Percentiles rank a stretch among this genome's conserved stretches.
Conservation (phyloP, 2,797 vertebrate species). For the Trichosurus vulpecula region DNA sequence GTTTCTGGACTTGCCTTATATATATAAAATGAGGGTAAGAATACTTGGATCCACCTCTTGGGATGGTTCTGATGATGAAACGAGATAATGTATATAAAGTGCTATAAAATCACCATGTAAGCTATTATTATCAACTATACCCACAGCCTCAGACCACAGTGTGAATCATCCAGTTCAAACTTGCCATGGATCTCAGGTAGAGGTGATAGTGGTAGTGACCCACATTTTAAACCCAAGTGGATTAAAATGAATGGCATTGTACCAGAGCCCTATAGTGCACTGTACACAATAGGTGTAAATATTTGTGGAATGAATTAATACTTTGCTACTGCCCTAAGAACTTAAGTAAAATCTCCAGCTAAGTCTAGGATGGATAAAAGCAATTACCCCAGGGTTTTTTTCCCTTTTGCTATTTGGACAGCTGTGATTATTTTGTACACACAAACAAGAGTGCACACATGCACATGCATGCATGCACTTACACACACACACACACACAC, state of each 20-base stretch:
- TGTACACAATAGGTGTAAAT: not conserved
- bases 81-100: not conserved
- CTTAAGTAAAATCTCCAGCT: fast-evolving
- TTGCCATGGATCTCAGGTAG: not conserved
- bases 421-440: not conserved
- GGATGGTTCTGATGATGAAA: not conserved
- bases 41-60: not conserved
- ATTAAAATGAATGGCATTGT: not conserved
- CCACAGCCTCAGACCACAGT: not conserved
- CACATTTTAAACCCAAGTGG: not conserved
- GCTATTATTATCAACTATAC: not conserved
- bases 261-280: not conserved
- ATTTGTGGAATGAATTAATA: not conserved
- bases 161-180: not conserved
- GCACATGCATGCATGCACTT: not conserved
- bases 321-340: not conserved
- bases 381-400: not conserved
- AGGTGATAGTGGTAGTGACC: not conserved
- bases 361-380: not conserved
- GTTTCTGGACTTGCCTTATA: not conserved
- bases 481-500: constrained; percentile 2
- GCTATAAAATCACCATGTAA: not conserved
- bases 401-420: not conserved
- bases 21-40: not conserved
- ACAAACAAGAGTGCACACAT: not conserved